Evolutionary conservation across 2,113 vertebrate species (phyloP), one percentile per base, ranked within the genome.

Genomic region (Lanius collurio): DNA sequence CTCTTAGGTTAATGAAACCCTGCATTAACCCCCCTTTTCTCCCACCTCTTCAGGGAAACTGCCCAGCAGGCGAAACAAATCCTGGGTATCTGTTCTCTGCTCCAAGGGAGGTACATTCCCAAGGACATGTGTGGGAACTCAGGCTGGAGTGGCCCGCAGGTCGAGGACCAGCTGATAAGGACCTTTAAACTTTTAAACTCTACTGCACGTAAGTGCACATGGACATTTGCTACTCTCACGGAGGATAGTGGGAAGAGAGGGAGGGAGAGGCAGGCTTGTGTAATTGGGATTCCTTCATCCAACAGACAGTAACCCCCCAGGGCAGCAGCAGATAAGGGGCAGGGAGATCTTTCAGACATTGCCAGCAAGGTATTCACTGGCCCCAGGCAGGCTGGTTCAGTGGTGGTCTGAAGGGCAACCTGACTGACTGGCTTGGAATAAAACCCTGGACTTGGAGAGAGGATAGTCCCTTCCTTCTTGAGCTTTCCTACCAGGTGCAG

Each of bases 1-100:
- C 76, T 82, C 6, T 87, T 33, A 89, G 57, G 93, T 94, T 97
- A 96, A 94, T 95, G 90, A 95, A 91, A 93, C 56, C 21, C 62
- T 87, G 86, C 86, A 62, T 90, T 83, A 90, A 78, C 60, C 60
- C 77, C 65, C 47, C 41, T 50, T 75, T 90, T 49, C 31, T 62
- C 52, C 63, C 64, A 35, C 20, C 37, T 82, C 76, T 93, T 30
- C 65, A 62, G 77, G 62, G 83, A 87, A 94, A 71, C 60, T 5
- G 3, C 69, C 82, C 86, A 90, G 76, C 1, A 2, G 75, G 62
- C 39, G 93, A 92, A 94, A 60, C 26, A 89, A 94, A 83, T 42
- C 46, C 49, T 0, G 2, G 23, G 57, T 82, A 64, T 93, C 87
- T 78, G 37, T 89, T 70, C n/a, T 56, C 7, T 1, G 5, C 73